Evolutionary conservation across 2,113 vertebrate genomes (phyloP).

Genomic region (Ammospiza nelsoni): DNA sequence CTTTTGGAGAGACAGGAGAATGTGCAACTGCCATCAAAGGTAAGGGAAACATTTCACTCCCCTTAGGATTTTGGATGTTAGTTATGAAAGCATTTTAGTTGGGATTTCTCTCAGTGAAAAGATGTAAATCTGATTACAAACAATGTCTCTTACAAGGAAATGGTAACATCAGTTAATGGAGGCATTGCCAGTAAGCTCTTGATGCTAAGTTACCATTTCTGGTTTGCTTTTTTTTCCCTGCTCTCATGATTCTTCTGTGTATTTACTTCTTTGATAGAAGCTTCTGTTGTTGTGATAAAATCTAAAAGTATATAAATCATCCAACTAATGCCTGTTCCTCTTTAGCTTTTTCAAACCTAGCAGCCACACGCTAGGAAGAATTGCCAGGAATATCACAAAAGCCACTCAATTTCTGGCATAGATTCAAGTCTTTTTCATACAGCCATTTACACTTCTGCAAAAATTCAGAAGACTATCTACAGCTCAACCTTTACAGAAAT

Average conservation of each 20-base stretch:
- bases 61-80: background rate
- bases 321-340: background rate
- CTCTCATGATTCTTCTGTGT: background rate
- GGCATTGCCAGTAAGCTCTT: background rate
- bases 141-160: background rate
- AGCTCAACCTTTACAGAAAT: background rate
- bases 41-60: background rate
- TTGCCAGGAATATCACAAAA: background rate
- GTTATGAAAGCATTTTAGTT: background rate
- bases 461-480: background rate
- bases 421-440: background rate
- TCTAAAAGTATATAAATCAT: background rate
- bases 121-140: background rate
- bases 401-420: background rate
- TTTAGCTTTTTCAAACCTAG: background rate
- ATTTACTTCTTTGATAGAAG: background rate
- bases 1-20: background rate
- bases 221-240: background rate
- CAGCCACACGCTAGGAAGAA: background rate
- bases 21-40: background rate
- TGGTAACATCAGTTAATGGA: background rate
- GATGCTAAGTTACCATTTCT: background rate
- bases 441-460: background rate
- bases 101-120: background rate
- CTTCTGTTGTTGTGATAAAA: background rate